Evolutionary conservation across 1,140 invertebrate species (phyloP), one percentile per base, ranked within the genome.

Genomic region (Drosophila carrolli): DNA sequence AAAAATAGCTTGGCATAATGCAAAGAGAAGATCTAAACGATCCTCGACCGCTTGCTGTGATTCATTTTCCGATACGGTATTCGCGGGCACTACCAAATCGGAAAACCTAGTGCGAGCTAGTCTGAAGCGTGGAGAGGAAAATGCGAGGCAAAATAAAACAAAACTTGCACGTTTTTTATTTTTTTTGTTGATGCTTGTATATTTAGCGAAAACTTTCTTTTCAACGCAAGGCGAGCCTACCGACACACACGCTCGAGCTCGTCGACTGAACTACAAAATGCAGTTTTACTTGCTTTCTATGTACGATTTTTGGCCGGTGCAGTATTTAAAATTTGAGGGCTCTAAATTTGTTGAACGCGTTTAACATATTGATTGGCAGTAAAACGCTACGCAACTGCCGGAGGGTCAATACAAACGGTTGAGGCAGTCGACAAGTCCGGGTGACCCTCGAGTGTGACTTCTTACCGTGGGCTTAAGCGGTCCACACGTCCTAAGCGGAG

Each of bases 141-240:
- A 76, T 88, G 59, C 62, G 48, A 66, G 61, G 67, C 53, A 75
- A 80, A 83, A 89, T 67, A 88, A 88, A 83, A 70, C 67, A 60
- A 79, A 73, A 66, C 48, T 66, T 63, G 57, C 75, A 44, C 56
- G 78, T 63, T 86, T 81, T 84, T 70, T 48, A 56, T 44, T 74
- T 75, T 74, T 68, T 61, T 88, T 86, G 57, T 88, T 80, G 51
- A 77, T 78, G 67, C 66, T 84, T 79, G 78, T 75, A 78, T 62
- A 62, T 82, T 83, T 68, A 73, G 80, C 76, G 19, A 56, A 84
- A 88, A 88, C 83, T 88, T 88, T 88, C 83, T 88, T 83, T 88
- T 88, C 59, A 68, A 62, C 57, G 66, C 66, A 58, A 79, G 76
- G 76, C 71, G 58, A 88, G 71, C 75, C 71, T 61, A 66, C 70